Base-by-base conservation (phyloP, 2,888 invertebrate genomes). In the Stratiomys singularior region DNA sequence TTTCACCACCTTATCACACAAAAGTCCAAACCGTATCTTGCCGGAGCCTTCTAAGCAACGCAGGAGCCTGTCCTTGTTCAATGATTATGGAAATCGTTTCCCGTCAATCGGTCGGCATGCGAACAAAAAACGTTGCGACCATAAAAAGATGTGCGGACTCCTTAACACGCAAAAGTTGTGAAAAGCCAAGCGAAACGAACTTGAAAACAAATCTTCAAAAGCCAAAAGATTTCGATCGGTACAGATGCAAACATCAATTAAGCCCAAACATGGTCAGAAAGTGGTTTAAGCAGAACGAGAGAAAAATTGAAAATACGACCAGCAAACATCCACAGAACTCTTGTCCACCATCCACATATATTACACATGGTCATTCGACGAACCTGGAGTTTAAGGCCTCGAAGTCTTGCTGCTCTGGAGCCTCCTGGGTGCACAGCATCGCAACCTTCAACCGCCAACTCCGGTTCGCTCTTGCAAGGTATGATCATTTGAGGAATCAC, bases 211-310 rank as follows among this genome's bases (percentile, higher is more conserved):
- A 79, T 79, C 79, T 79, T 30, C 63, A n/a, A 52, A 28, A 72
- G 30, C 58, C 69, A 58, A 18, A 60, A 58, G 77, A 79, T 79
- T 79, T 77, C 63, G 78, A 79, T 79, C 79, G 78, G 77, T 79
- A 74, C 78, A 79, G 78, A 77, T 79, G 78, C 77, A 77, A 78
- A 78, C 79, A 79, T 79, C 79, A 79, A 79, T 79, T 79, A 79
- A 79, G 78, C 77, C 78, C 77, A 77, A 80, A 80, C 80, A 80
- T 77, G 77, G 77, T 77, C 76, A 77, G 64, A 69, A 77, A 63
- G 64, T 13, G 47, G 21, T 47, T 46, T n/a, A 69, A 25, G 46
- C 47, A 46, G 69, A 25, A 28, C 18, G n/a, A 47, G 69, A 69
- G 13, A 18, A 18, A 47, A 64, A 52, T 47, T 27, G 47, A 76